Evolutionary conservation across 1,140 invertebrate species (phyloP).

Genomic region (Calliopsis andreniformis): DNA sequence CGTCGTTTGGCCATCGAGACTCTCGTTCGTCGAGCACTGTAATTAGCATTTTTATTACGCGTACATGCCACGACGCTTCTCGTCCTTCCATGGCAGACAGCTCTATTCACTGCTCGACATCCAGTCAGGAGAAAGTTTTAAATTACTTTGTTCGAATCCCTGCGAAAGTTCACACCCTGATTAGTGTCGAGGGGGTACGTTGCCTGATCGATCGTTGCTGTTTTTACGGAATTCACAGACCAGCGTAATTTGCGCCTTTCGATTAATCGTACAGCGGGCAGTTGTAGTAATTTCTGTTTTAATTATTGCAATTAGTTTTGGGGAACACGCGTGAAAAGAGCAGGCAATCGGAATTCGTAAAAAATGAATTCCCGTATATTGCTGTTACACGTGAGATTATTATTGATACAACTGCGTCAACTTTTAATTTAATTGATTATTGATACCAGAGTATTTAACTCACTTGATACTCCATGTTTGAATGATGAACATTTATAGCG

Average conservation of each 20-base stretch:
- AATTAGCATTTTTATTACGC: conserved; percentile 67
- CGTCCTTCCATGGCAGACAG: conserved; percentile 38
- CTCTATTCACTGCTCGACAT: conserved; percentile 43
- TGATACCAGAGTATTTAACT: too few species aligned
- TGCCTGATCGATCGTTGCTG: conserved; percentile 7
- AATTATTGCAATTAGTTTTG: conserved; percentile 22
- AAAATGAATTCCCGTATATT: too few species aligned
- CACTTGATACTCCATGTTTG: too few species aligned
- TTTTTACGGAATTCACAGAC: conserved; percentile 24
- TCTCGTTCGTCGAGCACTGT: conserved; percentile 22
- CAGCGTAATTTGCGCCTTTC: not conserved
- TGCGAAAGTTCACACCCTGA: conserved; percentile 38
- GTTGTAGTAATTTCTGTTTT: too few species aligned
- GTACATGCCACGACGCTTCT: conserved; percentile 39
- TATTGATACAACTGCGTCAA: too few species aligned
- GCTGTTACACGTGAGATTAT: too few species aligned
- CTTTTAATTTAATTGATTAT: too few species aligned
- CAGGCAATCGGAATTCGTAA: too few species aligned
- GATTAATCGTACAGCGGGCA: conserved; percentile 6
- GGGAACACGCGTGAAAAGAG: not conserved
- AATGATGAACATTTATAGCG: too few species aligned
- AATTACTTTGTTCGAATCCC: conserved; percentile 55
- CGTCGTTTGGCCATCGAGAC: not conserved
- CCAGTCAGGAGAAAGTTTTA: conserved; percentile 59
- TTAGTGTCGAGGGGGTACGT: not conserved